Percentiles rank a stretch among this genome's conserved stretches.
These are phyloP conservation scores for Pseudeuparius sepicola DNA, from an alignment of 2,888 invertebrate genomes.

Conservation along the genomic window DNA sequence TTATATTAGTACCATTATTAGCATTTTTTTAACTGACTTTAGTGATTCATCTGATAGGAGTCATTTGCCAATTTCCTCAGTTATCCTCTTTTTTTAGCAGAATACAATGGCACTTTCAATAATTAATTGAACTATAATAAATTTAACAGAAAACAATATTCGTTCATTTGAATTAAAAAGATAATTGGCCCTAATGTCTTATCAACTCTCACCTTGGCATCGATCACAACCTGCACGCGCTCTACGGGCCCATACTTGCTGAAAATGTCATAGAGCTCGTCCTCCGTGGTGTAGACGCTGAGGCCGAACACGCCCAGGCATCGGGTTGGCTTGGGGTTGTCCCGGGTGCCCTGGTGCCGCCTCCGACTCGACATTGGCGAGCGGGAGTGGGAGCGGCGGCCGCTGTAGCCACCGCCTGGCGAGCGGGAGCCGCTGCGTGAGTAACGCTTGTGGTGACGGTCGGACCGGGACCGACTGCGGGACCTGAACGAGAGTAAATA, in stretches of 20 bases:
- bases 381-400: conserved; percentile 54
- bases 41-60: too few species aligned
- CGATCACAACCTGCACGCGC: conserved; percentile 88
- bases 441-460: conserved; percentile 46
- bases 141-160: too few species aligned
- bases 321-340: conserved; percentile 77
- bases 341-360: conserved; percentile 69
- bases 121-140: too few species aligned
- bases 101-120: too few species aligned
- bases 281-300: conserved; percentile 85
- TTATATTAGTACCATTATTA: too few species aligned
- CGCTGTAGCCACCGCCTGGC: conserved; percentile 42
- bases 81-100: too few species aligned
- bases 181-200: too few species aligned
- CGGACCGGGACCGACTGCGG: conserved; percentile 53
- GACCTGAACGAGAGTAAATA: conserved; percentile 37
- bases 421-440: conserved; percentile 53
- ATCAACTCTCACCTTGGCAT: conserved; percentile 76
- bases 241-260: conserved; percentile 87
- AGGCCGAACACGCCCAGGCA: conserved; percentile 94
- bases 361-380: conserved; percentile 77
- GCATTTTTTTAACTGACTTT: too few species aligned
- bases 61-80: too few species aligned
- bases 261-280: conserved; percentile 86
- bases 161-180: too few species aligned